Conservation (phyloP, 1,140 invertebrate species). For the Coptotermes formosanus region DNA sequence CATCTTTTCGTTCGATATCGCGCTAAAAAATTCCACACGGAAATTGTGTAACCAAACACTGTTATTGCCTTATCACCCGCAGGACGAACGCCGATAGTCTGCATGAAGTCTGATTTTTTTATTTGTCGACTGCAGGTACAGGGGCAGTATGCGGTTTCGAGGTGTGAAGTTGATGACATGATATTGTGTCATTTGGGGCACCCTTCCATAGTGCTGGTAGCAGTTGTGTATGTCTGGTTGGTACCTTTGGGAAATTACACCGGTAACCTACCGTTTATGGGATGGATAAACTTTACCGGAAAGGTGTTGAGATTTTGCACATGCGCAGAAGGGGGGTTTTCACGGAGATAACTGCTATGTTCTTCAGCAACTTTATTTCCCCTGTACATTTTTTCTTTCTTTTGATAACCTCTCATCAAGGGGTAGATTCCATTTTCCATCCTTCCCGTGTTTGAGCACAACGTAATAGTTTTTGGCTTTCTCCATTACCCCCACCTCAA, state of each 20-base stretch:
- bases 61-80: too few relatives aligned
- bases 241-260: too few relatives aligned
- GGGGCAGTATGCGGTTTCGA: neutral
- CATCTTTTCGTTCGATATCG: too few relatives aligned
- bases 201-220: neutral
- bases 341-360: neutral
- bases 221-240: neutral
- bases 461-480: constrained; percentile 3
- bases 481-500: neutral
- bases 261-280: neutral
- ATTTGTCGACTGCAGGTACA: too few relatives aligned
- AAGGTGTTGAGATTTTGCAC: neutral
- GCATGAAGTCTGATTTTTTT: too few relatives aligned
- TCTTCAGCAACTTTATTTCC: neutral
- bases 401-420: constrained; percentile 15
- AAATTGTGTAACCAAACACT: too few relatives aligned
- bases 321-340: neutral
- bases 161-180: neutral
- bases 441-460: neutral
- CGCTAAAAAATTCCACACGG: too few relatives aligned
- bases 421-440: neutral
- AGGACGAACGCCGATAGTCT: too few relatives aligned
- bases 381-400: neutral
- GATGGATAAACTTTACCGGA: neutral
- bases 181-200: neutral